Evolutionary conservation across 2,113 vertebrate genomes (phyloP), one percentile per base, ranked within the genome.

Genomic region (Hemiscyllium ocellatum): DNA sequence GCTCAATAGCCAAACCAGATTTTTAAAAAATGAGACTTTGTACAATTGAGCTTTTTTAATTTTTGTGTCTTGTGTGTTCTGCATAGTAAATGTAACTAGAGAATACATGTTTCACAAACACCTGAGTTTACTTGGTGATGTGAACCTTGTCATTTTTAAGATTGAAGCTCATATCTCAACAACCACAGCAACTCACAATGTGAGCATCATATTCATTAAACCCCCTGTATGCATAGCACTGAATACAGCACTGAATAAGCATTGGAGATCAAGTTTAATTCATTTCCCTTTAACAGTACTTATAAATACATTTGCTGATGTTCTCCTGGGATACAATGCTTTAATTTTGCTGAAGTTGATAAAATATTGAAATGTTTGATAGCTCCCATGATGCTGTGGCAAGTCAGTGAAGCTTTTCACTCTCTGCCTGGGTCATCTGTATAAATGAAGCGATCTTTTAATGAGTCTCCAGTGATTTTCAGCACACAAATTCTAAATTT

Each of bases 301-400:
- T 47, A 33, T 50, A 95, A 69, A 72, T 72, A 93, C 89, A 93
- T 66, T 93, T 66, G n/a, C 89, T 7, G 52, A 33, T 47, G 33
- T 29, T 47, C 69, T 95, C 94, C 94, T 95, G 94, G 50, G 94
- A 76, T 52, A 47, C 50, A 15, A 29, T 47, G 94, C 94, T 95
- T 95, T 72, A 95, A 95, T 72, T 95, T 70, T 95, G 94, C 69
- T 95, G 69, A 95, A 72, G 68, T 95, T 95, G 94, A 72, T 95
- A 95, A 50, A 95, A 95, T 47, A 52, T 22, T 95, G 37, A 42
- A 95, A 95, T 33, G 24, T 37, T 52, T 95, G 68, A 52, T 52
- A 70, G 42, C 94, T 95, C 94, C 69, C 94, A 50, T 29, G 68
- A 95, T 76, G 61, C 33, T 19, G 17, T 37, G 89, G n/a, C 33